Percentiles rank a stretch among this genome's conserved stretches.
Conservation (phyloP, 2,888 invertebrate genomes). For the Parapristionchus giblindavisi region DNA sequence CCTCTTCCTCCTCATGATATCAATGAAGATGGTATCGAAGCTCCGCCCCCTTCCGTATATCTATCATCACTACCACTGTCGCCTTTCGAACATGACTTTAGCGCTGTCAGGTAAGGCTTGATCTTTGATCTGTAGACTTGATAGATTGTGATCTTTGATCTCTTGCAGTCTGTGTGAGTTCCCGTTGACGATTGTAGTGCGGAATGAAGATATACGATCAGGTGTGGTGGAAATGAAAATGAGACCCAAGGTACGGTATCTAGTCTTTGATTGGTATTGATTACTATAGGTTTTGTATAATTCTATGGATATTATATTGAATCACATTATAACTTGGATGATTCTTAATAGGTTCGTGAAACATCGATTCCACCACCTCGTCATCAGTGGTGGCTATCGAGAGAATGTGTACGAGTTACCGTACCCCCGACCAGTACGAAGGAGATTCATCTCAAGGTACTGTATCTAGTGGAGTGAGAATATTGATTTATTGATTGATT, state of each 20-base stretch:
- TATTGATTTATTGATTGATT: background rate
- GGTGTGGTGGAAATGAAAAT: conserved; percentile 38
- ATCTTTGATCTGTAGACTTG: background rate
- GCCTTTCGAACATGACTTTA: conserved; percentile 37
- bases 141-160: background rate
- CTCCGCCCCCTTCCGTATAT: conserved; percentile 11
- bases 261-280: background rate
- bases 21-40: background rate
- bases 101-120: background rate
- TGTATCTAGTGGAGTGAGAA: too few species aligned
- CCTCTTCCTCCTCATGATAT: conserved; percentile 6
- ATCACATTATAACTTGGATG: background rate
- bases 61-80: background rate
- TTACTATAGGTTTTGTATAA: background rate
- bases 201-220: conserved; percentile 34
- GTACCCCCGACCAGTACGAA: background rate
- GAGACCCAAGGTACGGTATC: conserved; percentile 38
- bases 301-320: background rate
- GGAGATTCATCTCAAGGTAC: conserved; percentile 13
- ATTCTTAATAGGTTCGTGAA: background rate
- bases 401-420: conserved; percentile 35
- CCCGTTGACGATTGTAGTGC: conserved; percentile 36
- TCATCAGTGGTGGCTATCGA: conserved; percentile 49
- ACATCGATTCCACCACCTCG: conserved; percentile 32
- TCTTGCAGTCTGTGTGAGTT: conserved; percentile 42